Conservation (phyloP, 2,888 invertebrate genomes). For the Nemotelus nigrinus region DNA sequence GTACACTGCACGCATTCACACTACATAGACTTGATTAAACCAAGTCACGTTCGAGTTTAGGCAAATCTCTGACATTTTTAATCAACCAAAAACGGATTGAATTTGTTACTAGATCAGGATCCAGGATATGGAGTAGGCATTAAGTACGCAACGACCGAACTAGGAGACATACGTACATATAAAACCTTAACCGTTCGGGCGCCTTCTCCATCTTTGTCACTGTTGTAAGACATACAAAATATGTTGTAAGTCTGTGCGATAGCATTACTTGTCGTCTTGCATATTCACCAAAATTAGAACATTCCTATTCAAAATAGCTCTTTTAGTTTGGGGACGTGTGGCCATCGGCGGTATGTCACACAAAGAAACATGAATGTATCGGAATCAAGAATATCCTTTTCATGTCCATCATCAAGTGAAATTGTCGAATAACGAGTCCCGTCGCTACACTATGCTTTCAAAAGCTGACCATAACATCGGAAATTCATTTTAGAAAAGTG, state of each 20-base stretch:
- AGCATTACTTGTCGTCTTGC: constrained; percentile 33
- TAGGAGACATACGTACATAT: background rate
- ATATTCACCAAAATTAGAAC: constrained; percentile 47
- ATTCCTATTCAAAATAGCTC: constrained; percentile 48
- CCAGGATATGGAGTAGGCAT: constrained; percentile 33
- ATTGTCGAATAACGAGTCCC: background rate
- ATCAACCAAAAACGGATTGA: constrained; percentile 48
- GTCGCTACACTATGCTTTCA: background rate
- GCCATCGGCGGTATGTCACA: background rate
- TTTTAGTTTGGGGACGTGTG: constrained; percentile 32
- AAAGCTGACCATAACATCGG: constrained; percentile 46
- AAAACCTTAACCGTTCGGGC: constrained; percentile 36
- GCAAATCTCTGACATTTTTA: constrained; percentile 49
- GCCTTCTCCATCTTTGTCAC: constrained; percentile 32
- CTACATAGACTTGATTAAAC: constrained; percentile 39
- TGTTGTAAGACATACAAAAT: constrained; percentile 35
- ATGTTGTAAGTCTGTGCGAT: constrained; percentile 20
- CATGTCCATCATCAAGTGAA: constrained; percentile 34
- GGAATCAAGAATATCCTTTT: constrained; percentile 20
- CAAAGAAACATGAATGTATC: constrained; percentile 26
- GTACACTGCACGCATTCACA: constrained; percentile 38
- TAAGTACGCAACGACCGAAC: constrained; percentile 37
- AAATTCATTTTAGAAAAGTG: constrained; percentile 48
- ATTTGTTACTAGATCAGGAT: constrained; percentile 40
- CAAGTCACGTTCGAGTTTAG: constrained; percentile 48